Evolutionary conservation across 2,113 vertebrate genomes (phyloP).

Genomic region (Paramisgurnus dabryanus): DNA sequence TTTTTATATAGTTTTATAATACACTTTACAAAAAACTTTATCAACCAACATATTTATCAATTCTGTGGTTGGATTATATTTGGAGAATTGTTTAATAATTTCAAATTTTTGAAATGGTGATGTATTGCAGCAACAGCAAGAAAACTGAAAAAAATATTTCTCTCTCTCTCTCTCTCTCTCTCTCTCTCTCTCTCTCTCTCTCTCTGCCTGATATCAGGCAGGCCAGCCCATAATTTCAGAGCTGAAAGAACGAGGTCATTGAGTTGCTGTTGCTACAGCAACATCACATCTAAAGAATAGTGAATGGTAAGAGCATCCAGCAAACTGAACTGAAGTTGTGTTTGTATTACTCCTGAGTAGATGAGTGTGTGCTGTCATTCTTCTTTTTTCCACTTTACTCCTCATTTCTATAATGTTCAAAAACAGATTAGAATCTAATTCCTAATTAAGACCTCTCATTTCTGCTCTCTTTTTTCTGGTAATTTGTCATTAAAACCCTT

Average conservation of each 20-base stretch:
- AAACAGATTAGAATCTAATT: too few species aligned
- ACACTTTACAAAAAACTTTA: not conserved
- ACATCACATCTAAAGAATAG: conserved; percentile 98
- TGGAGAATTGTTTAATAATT: conserved; percentile 4
- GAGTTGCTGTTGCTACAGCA: conserved; percentile 98
- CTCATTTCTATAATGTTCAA: not conserved
- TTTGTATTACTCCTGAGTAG: conserved; percentile 55
- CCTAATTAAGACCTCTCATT: too few species aligned
- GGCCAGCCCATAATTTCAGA: conserved; percentile 99
- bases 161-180: not conserved
- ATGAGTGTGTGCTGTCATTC: not conserved
- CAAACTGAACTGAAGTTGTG: conserved; percentile 58
- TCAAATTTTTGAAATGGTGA: conserved; percentile 10
- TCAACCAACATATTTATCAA: not conserved
- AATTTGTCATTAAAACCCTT: too few species aligned
- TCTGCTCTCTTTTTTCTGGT: too few species aligned
- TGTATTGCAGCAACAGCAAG: conserved; percentile 15
- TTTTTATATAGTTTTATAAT: not conserved
- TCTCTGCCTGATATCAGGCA: conserved; percentile 83
- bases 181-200: conserved; percentile 22
- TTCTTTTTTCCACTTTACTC: not conserved
- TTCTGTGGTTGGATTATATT: not conserved
- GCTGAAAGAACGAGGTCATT: conserved; percentile 99
- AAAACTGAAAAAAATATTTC: conserved; percentile 22
- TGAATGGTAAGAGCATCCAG: conserved; percentile 76